phyloP scores from a whole-genome alignment of 2,113 vertebrate genomes.

The Catharus fuscescens region DNA sequence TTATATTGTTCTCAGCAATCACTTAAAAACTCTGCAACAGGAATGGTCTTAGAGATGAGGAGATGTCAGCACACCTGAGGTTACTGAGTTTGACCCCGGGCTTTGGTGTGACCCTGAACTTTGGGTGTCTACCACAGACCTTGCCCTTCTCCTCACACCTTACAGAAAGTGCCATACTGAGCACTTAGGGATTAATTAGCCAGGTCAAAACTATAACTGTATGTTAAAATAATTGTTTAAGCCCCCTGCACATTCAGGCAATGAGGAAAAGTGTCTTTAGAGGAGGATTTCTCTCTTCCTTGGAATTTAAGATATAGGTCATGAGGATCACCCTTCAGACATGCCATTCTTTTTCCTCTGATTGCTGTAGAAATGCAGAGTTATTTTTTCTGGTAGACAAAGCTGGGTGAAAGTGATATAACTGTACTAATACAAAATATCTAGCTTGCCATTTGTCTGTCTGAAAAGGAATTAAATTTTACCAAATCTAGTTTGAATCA shows the following conservation, averaged over 20 bases:
- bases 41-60: not conserved
- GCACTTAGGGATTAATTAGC: not conserved
- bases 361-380: not conserved
- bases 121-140: not conserved
- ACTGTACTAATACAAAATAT: not conserved
- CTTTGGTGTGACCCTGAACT: fast-evolving
- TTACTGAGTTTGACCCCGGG: fast-evolving
- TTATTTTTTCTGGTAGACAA: not conserved
- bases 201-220: not conserved
- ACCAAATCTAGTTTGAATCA: not conserved
- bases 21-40: not conserved
- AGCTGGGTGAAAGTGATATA: not conserved
- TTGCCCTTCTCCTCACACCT: not conserved
- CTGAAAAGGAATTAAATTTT: not conserved
- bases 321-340: not conserved
- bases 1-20: not conserved
- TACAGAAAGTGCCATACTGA: not conserved
- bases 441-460: not conserved
- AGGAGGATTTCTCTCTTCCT: not conserved
- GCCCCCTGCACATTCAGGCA: not conserved
- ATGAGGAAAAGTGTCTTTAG: not conserved
- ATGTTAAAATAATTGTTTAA: not conserved
- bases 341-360: not conserved
- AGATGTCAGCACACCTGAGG: not conserved
- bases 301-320: not conserved